A percentile compares a stretch with the other conserved stretches of the same genome.
These are phyloP conservation scores for Tridacna gigas DNA, from an alignment of 2,888 invertebrate species.

Conservation along the genomic window DNA sequence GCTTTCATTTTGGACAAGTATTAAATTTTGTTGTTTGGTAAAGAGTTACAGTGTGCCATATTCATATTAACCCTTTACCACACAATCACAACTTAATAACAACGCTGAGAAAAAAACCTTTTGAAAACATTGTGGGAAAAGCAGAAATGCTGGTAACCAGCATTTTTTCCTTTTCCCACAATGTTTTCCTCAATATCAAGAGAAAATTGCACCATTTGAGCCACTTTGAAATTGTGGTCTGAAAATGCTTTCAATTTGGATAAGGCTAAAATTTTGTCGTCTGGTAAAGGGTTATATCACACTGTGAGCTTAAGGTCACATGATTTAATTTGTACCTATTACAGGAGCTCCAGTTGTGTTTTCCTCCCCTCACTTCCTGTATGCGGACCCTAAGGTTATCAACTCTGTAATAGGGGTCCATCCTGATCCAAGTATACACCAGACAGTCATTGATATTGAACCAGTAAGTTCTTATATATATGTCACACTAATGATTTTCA, in stretches of 20 bases:
- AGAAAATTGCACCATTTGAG: no score
- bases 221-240: background rate
- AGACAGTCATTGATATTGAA: constrained; percentile 80
- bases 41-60: no score
- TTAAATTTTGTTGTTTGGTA: no score
- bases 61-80: background rate
- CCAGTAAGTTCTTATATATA: constrained; percentile 72
- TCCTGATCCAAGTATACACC: constrained; percentile 73
- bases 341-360: constrained; percentile 80
- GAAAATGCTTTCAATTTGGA: background rate
- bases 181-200: no score
- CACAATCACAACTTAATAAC: background rate
- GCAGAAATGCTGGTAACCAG: no score
- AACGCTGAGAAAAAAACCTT: background rate
- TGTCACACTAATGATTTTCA: no score
- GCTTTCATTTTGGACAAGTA: no score
- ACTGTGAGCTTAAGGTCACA: background rate
- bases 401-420: constrained; percentile 75
- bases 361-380: constrained; percentile 83
- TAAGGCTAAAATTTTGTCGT: background rate
- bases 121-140: background rate
- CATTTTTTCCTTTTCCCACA: no score
- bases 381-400: constrained; percentile 71
- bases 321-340: background rate
- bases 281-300: background rate